Conservation (phyloP, 2,113 vertebrate species). For the Cynopterus brachyotis region DNA sequence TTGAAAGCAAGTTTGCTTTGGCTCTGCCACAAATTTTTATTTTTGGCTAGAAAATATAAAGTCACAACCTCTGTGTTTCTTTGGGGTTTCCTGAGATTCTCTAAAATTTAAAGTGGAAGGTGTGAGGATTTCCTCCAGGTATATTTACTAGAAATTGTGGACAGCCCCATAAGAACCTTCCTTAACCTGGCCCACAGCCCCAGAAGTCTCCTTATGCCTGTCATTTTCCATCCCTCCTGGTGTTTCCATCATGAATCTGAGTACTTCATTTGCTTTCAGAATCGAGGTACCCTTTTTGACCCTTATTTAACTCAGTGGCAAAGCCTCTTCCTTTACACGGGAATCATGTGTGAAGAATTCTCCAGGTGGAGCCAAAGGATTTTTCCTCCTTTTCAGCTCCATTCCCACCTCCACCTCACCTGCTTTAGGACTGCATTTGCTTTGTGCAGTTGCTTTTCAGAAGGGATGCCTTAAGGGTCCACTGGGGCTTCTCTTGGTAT, state of each 20-base stretch:
- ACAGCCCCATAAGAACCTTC: neutral
- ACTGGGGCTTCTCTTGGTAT: neutral
- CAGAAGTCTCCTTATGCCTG: neutral
- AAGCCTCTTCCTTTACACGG: neutral
- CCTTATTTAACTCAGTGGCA: neutral
- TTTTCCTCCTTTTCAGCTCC: neutral
- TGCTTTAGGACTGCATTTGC: neutral
- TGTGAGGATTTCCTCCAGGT: neutral
- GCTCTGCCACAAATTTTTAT: neutral
- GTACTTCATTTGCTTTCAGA: neutral
- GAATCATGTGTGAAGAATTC: neutral
- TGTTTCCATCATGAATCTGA: neutral
- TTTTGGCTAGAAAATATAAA: constrained; percentile 25
- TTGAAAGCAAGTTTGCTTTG: neutral
- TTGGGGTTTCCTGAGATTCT: neutral
- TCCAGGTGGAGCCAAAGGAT: neutral
- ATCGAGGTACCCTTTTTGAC: neutral
- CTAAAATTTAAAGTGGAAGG: neutral
- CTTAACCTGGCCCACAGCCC: neutral
- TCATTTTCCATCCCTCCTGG: neutral
- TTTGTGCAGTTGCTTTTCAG: neutral
- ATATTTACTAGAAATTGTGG: neutral
- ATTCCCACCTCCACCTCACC: neutral
- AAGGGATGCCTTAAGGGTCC: neutral
- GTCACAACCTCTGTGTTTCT: neutral